A percentile compares a stretch with the other conserved stretches of the same genome.
These are phyloP conservation scores for Sebastes melanostomus DNA, from an alignment of 2,797 vertebrate genomes.

Conservation along the genomic window DNA sequence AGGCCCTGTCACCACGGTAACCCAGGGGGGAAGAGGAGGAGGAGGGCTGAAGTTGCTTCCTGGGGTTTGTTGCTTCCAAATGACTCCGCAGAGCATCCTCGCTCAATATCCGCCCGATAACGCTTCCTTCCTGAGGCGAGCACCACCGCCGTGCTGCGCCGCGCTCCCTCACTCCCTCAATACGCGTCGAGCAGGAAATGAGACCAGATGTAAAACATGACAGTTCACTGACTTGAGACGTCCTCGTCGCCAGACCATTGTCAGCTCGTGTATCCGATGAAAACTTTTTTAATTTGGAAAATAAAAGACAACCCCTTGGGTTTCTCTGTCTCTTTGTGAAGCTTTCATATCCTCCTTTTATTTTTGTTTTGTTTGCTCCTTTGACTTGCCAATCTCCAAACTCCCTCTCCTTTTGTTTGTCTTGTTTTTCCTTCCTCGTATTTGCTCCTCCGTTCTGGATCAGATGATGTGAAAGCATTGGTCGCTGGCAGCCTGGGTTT, in stretches of 20 bases:
- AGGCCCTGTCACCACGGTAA: conserved; percentile 71
- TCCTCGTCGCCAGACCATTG: conserved; percentile 1
- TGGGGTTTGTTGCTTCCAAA: conserved; percentile 49
- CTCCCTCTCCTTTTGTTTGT: conserved; percentile 16
- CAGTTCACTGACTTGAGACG: conserved; percentile 30
- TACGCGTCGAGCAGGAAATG: conserved; percentile 71
- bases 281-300: conserved; percentile 46
- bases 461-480: conserved; percentile 16
- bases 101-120: conserved; percentile 69
- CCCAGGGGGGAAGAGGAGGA: conserved; percentile 34
- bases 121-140: conserved; percentile 63
- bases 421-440: conserved; percentile 33
- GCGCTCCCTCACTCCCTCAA: conserved; percentile 37
- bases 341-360: conserved; percentile 15
- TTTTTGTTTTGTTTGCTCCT: neutral
- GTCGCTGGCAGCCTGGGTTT: conserved; percentile 13
- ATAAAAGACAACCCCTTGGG: neutral
- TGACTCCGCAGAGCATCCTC: conserved; percentile 53
- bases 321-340: neutral
- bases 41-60: conserved; percentile 41
- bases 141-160: neutral
- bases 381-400: neutral
- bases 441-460: conserved; percentile 12
- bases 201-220: conserved; percentile 54
- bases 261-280: conserved; percentile 6